Base-by-base conservation (phyloP, 2,888 invertebrate species). In the Brachyopa scutellaris region DNA sequence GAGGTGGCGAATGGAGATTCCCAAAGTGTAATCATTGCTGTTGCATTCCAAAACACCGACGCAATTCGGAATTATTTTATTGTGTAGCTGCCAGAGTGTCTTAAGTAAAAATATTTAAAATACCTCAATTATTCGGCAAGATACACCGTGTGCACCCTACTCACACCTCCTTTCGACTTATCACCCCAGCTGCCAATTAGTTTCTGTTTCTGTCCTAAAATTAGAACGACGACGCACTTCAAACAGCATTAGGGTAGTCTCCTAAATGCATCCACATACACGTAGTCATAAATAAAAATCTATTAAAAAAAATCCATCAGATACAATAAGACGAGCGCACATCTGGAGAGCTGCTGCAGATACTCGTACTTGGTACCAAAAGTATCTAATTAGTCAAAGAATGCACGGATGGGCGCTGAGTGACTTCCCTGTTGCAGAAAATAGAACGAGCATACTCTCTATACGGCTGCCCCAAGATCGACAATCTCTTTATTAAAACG, bases 301-400 rank as follows among this genome's bases (percentile, higher is more conserved):
- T 36, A 51, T 74, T 76, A 70, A 76, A 70, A 80, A 80, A 76
- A 80, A 64, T 74, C 36, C 67, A 51, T 42, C 17, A 15, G 26
- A 78, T 45, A 47, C 29, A 13, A 59, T 31, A 40, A 49, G 29
- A 42, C 42, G 36, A n/a, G 49, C 23, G 36, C 62, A 82, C 82
- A 82, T 82, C 77, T 82, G 82, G 80, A 62, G n/a, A n/a, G 26
- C 19, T 78, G 59, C 31, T 36, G 21, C 15, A 38, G 40, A 23
- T n/a, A n/a, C n/a, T n/a, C n/a, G n/a, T n/a, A n/a, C n/a, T n/a
- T n/a, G 7, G 29, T 8, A 69, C 79, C 33, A 23, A 82, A 66
- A 59, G 70, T 82, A 82, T 82, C 77, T 82, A 82, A 82, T 82
- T 82, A 82, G 82, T 82, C 61, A 66, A 66, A 66, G 77, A 82